phyloP scores from a whole-genome alignment of 2,113 vertebrate genomes.

The Pogona vitticeps region DNA sequence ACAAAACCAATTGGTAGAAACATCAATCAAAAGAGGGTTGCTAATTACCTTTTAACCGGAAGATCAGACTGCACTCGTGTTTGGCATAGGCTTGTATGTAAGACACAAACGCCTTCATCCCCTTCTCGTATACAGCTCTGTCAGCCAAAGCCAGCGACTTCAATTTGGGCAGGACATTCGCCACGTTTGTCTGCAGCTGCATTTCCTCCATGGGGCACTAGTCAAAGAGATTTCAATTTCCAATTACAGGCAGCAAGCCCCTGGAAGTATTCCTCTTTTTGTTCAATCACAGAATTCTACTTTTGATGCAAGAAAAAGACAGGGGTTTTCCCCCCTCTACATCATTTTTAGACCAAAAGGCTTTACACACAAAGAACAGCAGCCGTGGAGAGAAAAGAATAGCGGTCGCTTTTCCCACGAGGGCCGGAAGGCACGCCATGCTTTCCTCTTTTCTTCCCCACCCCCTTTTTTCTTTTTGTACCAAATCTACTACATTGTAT shows the following conservation, averaged over 20 bases:
- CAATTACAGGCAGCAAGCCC: background rate
- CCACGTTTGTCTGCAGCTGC: conserved; percentile 70
- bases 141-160: conserved; percentile 84
- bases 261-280: background rate
- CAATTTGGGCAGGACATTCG: conserved; percentile 88
- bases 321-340: background rate
- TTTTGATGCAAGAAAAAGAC: background rate
- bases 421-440: too few relatives aligned
- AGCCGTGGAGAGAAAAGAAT: background rate
- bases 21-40: background rate
- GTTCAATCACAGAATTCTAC: background rate
- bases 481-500: background rate
- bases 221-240: background rate
- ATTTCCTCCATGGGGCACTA: conserved; percentile 92
- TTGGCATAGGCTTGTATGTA: conserved; percentile 92
- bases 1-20: background rate
- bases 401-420: background rate
- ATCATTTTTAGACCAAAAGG: background rate
- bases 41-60: conserved; percentile 89
- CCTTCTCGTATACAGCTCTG: conserved; percentile 90
- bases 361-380: background rate
- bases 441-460: background rate
- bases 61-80: conserved; percentile 94
- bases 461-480: background rate
- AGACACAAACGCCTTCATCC: conserved; percentile 93